phyloP scores from a whole-genome alignment of 1,140 invertebrate species.

The Drosophila nasuta region DNA sequence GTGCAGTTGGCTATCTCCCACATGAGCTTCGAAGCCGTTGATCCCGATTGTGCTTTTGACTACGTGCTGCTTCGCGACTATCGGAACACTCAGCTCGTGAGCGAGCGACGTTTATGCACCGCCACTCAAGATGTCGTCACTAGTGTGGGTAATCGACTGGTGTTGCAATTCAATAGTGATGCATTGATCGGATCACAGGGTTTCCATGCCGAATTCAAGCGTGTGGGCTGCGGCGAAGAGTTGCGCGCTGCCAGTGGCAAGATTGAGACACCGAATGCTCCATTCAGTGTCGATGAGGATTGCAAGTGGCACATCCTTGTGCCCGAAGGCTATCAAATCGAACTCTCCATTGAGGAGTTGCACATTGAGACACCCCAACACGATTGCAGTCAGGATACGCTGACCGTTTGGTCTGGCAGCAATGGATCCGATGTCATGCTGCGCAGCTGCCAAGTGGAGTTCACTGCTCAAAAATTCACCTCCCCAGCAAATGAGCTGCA shows the following conservation, averaged over 20 bases:
- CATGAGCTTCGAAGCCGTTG: slow-evolving; percentile 87
- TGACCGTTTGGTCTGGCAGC: slow-evolving; percentile 33
- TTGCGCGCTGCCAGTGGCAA: slow-evolving; percentile 33
- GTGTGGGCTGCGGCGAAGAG: slow-evolving; percentile 83
- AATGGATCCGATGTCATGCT: slow-evolving; percentile 39
- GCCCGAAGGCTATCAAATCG: slow-evolving; percentile 87
- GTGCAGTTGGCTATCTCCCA: slow-evolving; percentile 91
- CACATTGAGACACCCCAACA: slow-evolving; percentile 86
- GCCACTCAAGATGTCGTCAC: slow-evolving; percentile 28
- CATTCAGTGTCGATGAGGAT: slow-evolving; percentile 89
- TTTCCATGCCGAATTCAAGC: slow-evolving; percentile 86
- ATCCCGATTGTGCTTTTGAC: slow-evolving; percentile 86
- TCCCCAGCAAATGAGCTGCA: slow-evolving; percentile 91
- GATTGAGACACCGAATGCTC: slow-evolving; percentile 67
- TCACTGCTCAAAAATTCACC: slow-evolving; percentile 78
- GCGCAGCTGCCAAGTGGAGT: slow-evolving; percentile 55
- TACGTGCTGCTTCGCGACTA: slow-evolving; percentile 86
- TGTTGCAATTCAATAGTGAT: slow-evolving; percentile 87
- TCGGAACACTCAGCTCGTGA: slow-evolving; percentile 49
- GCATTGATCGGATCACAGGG: slow-evolving; percentile 58
- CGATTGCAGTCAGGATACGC: slow-evolving; percentile 51
- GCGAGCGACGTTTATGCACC: slow-evolving; percentile 85
- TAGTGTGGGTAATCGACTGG: slow-evolving; percentile 65
- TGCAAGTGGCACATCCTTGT: slow-evolving; percentile 91
- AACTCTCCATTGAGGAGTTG: slow-evolving; percentile 86